Evolutionary conservation across 2,797 vertebrate genomes (phyloP), one percentile per base, ranked within the genome.

Genomic region (Pipistrellus kuhlii): DNA sequence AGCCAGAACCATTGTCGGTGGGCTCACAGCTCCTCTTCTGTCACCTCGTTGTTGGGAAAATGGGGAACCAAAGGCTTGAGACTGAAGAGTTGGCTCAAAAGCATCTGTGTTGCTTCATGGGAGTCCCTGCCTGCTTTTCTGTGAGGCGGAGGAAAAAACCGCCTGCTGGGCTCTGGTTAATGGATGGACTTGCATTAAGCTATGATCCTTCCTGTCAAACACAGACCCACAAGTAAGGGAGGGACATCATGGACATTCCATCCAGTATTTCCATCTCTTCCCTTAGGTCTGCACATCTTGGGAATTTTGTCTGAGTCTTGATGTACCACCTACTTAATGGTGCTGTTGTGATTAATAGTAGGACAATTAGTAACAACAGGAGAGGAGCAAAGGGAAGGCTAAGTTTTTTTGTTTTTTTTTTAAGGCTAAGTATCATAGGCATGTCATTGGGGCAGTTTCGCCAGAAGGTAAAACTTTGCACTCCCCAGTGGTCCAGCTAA

Each of bases 251-350:
- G 86, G 77, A 71, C 17, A 78, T 71, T 38, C 27, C 1, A 68
- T 44, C 35, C 44, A 48, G 30, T 30, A 51, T 51, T 71, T 69
- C 44, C 69, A 57, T 32, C 32, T 85, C 13, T 75, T 46, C n/a
- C 9, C 32, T 59, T 85, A 88, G 6, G 77, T 87, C 66, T 66
- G 62, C 32, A 55, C 2, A 73, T 11, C 5, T 66, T 12, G 41
- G 75, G 64, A 66, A 82, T 11, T 84, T 12, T 18, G 41, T 48
- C 48, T 17, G 32, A 53, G 23, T 53, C 48, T 35, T 73, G 6
- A 93, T 82, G 27, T 81, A 59, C 23, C 76, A 51, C 72, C 85
- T 93, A 78, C 21, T 88, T 62, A 76, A 35, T 30, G 25, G 59
- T 30, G 25, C 59, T 62, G 27, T 14, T 62, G 59, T 62, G 59